Percentiles rank a stretch among this genome's conserved stretches.
These are phyloP conservation scores for Apis laboriosa DNA, from an alignment of 1,140 invertebrate species.

Conservation along the genomic window DNA sequence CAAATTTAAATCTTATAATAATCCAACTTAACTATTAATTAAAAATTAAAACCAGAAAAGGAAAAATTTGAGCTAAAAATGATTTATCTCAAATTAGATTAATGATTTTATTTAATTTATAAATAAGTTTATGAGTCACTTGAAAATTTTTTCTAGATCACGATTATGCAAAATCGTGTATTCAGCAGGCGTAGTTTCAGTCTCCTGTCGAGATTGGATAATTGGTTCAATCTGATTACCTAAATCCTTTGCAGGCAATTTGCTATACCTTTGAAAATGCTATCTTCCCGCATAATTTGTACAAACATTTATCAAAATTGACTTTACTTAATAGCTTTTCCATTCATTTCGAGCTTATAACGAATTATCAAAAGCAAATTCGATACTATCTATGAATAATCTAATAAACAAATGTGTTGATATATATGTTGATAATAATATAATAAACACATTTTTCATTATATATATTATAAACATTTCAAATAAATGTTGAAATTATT, in stretches of 20 bases:
- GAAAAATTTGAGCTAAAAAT: too few species aligned
- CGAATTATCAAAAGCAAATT: background rate
- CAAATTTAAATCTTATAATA: too few species aligned
- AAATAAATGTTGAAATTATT: too few species aligned
- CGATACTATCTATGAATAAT: background rate
- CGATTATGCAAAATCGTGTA: constrained; percentile 43
- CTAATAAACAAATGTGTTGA: too few species aligned
- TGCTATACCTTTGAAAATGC: constrained; percentile 4
- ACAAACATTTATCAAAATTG: constrained; percentile 5
- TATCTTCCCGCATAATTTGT: constrained; percentile 21
- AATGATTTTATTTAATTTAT: background rate
- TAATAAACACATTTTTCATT: too few species aligned
- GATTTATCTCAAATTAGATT: too few species aligned
- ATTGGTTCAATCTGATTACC: constrained; percentile 61
- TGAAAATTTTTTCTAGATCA: constrained; percentile 1
- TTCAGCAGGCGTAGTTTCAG: constrained; percentile 29
- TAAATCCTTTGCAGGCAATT: constrained; percentile 29
- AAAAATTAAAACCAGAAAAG: too few species aligned
- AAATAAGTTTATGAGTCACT: background rate
- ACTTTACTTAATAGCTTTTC: constrained; percentile 1
- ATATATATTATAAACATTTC: too few species aligned
- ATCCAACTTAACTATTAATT: too few species aligned
- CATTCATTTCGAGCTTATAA: background rate
- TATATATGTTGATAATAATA: too few species aligned
- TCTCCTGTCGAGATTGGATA: constrained; percentile 37